Base-by-base conservation (phyloP, 1,140 invertebrate genomes). In the Caenorhabditis latens region DNA sequence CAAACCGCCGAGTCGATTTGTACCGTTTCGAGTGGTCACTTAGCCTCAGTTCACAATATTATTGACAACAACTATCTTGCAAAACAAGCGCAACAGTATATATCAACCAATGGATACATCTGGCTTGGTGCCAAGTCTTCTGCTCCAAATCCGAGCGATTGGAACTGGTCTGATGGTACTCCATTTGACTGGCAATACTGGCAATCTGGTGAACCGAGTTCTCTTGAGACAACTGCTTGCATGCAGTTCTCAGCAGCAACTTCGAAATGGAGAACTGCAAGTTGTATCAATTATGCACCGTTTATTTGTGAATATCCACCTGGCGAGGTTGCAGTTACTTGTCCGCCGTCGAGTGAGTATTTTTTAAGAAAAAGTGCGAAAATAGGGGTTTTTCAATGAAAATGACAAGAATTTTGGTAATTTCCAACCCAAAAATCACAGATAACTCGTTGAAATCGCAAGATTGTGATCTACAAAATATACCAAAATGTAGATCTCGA, bases 51-150 rank as follows among this genome's bases (percentile, higher is more conserved):
- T 63, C 58, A 63, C 13, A 63, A 24, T 32, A 11, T 14, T 32
- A 63, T 63, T 21, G 58, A 63, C 24, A 63, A 63, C 58, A 63
- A 24, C 13, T 63, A 32, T 6, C n/a, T 63, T 63, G 58, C 58
- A 9, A n/a, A 63, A 32, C 58, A 63, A 14, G n/a, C 58, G 7
- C n/a, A 63, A 14, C 24, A 63, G 7, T n/a, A 63, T 14, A 16
- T 50, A 50, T 11, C 21, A 32, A 0, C 3, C 0, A 63, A 32
- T 9, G 24, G 58, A 32, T 4, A 4, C 6, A n/a, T 63, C 5
- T 63, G 58, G 58, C 58, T 63, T 32, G 58, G 58, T n/a, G 58
- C 58, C 6, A 24, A 63, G 8, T 14, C 58, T 9, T 1, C 5
- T 63, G 40, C 58, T 9, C 24, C 0, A 32, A 21, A 32, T 63